A percentile compares a stretch with the other conserved stretches of the same genome.
Evolutionary conservation across 2,797 vertebrate species (phyloP).

Genomic region (Bradypodion ventrale): DNA sequence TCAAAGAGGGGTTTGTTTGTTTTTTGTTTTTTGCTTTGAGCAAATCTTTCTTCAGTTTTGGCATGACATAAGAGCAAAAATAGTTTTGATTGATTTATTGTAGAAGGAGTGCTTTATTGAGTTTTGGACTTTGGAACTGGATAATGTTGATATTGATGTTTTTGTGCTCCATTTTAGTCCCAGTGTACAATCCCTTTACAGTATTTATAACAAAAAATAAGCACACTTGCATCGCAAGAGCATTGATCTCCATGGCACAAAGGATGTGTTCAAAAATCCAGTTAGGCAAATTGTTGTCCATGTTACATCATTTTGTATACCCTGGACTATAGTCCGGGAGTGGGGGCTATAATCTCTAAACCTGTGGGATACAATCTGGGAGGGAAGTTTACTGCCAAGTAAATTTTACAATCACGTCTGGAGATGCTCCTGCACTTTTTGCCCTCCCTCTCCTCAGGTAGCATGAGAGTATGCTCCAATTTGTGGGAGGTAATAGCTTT

Average conservation of each 20-base stretch:
- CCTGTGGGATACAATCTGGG: no score
- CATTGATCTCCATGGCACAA: neutral
- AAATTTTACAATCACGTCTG: no score
- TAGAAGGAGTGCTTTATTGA: neutral
- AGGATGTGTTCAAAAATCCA: neutral
- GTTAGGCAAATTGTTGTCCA: neutral
- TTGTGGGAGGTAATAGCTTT: no score
- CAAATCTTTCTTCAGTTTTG: neutral
- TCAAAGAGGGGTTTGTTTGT: neutral
- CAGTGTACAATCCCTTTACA: neutral
- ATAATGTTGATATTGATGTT: neutral
- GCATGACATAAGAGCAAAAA: neutral
- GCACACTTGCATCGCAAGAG: no score
- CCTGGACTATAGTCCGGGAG: neutral
- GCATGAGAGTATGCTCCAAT: no score
- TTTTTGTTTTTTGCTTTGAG: neutral
- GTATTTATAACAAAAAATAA: neutral
- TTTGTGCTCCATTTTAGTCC: neutral
- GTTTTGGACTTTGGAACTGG: conserved; percentile 6
- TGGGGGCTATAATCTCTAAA: no score
- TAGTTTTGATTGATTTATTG: neutral
- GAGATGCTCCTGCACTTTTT: no score
- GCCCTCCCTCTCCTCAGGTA: no score
- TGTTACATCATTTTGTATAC: neutral
- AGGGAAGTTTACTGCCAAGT: no score